Conservation (phyloP, 2,888 invertebrate species). For the Spilosoma lubricipeda region DNA sequence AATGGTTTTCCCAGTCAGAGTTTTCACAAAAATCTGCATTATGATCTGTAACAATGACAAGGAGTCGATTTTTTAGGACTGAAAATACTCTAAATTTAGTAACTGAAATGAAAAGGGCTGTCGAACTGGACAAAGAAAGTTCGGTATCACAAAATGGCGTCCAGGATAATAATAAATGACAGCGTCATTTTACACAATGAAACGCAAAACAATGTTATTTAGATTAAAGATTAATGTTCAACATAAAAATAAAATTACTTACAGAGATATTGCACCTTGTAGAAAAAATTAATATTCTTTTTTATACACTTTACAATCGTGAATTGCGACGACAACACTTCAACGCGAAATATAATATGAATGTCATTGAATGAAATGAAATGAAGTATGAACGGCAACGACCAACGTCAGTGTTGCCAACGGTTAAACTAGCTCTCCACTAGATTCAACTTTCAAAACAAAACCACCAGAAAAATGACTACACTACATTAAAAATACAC, state of each 20-base stretch:
- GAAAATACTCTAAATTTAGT: slow-evolving; percentile 60
- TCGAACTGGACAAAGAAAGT: slow-evolving; percentile 72
- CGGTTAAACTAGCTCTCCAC: too few species aligned
- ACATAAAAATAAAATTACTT: slow-evolving; percentile 21
- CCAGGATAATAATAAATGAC: slow-evolving; percentile 43
- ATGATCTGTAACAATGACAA: slow-evolving; percentile 68
- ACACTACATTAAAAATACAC: too few species aligned
- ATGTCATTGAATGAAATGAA: too few species aligned
- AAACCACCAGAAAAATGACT: too few species aligned
- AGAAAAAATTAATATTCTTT: background rate
- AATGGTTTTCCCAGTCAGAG: slow-evolving; percentile 64
- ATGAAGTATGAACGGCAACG: too few species aligned
- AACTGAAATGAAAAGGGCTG: slow-evolving; percentile 28
- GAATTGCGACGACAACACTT: background rate
- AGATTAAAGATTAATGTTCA: background rate
- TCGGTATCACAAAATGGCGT: slow-evolving; percentile 81
- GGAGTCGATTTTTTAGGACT: slow-evolving; percentile 42
- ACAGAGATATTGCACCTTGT: slow-evolving; percentile 22
- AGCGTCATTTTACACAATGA: slow-evolving; percentile 36
- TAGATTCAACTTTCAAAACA: too few species aligned
- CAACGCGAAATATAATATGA: slow-evolving; percentile 5
- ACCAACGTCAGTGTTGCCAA: too few species aligned
- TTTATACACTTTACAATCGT: background rate
- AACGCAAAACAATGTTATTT: background rate
- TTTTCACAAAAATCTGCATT: slow-evolving; percentile 76